Percentiles rank a stretch among this genome's conserved stretches.
phyloP scores from a whole-genome alignment of 2,113 vertebrate genomes.

The Microcebus tavaratra region DNA sequence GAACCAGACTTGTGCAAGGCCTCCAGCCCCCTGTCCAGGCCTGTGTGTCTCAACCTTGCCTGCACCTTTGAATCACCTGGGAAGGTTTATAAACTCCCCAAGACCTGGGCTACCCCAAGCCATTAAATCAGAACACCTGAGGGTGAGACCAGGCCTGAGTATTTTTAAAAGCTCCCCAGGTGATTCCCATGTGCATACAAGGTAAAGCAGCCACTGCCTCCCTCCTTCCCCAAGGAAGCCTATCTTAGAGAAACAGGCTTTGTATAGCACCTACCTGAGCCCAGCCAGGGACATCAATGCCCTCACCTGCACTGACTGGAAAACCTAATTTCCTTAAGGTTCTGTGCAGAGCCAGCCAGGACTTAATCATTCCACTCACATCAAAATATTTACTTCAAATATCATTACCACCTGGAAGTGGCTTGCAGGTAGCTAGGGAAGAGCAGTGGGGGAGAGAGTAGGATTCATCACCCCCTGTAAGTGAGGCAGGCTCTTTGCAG shows the following conservation, averaged over 20 bases:
- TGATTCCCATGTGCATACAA: background rate
- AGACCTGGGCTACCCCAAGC: background rate
- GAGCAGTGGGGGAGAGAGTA: background rate
- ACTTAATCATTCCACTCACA: constrained; percentile 70
- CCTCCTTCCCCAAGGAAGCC: background rate
- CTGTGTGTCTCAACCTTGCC: background rate
- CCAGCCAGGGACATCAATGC: background rate
- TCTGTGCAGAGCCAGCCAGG: constrained; percentile 61
- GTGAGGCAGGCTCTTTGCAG: background rate
- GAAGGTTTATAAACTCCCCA: background rate
- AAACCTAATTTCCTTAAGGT: constrained; percentile 68
- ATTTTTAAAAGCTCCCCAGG: background rate
- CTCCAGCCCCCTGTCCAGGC: background rate
- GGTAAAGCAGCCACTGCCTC: background rate
- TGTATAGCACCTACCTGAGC: background rate
- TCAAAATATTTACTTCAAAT: constrained; percentile 80
- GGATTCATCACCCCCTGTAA: background rate
- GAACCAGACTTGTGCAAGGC: background rate
- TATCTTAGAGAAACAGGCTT: background rate
- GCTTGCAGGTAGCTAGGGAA: constrained; percentile 56
- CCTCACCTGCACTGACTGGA: constrained; percentile 49
- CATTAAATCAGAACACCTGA: background rate
- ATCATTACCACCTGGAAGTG: constrained; percentile 74
- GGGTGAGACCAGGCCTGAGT: background rate
- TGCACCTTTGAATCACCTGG: background rate